Conservation (phyloP, 2,113 vertebrate genomes). For the Ursus arctos region DNA sequence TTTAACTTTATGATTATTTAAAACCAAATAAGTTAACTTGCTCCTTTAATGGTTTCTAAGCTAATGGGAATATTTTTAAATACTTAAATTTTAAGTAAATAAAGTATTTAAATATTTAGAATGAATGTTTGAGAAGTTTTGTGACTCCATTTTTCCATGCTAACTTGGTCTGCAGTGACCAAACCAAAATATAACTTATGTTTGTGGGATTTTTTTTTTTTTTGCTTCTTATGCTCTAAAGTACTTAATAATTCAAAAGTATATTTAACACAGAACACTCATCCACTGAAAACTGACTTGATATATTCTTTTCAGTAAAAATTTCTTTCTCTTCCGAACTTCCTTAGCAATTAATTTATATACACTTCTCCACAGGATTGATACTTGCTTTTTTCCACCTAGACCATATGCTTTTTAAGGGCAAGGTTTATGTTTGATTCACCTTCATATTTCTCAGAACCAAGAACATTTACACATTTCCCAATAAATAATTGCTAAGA, state of each 20-base stretch:
- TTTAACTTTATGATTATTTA: constrained; percentile 23
- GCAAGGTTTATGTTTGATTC: neutral
- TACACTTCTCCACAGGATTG: neutral
- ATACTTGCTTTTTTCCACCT: neutral
- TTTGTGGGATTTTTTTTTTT: neutral
- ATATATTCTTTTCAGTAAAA: constrained; percentile 2
- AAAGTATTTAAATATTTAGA: neutral
- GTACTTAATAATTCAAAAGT: constrained; percentile 14
- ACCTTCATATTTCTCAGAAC: neutral
- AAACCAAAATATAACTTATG: neutral
- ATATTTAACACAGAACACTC: constrained; percentile 11
- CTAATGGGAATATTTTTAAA: neutral
- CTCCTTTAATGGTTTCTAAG: neutral
- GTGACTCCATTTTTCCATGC: neutral
- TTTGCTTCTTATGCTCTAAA: neutral
- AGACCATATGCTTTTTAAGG: neutral
- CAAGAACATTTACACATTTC: neutral
- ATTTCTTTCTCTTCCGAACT: neutral
- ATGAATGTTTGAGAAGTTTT: neutral
- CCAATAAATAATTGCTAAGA: constrained; percentile 31
- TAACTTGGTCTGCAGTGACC: neutral
- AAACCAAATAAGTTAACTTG: constrained; percentile 40
- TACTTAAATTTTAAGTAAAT: neutral
- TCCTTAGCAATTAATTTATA: neutral
- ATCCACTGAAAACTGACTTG: neutral